A percentile compares a stretch with the other conserved stretches of the same genome.
These are phyloP conservation scores for Drosophila trapezifrons DNA, from an alignment of 1,140 invertebrate species.

Conservation along the genomic window DNA sequence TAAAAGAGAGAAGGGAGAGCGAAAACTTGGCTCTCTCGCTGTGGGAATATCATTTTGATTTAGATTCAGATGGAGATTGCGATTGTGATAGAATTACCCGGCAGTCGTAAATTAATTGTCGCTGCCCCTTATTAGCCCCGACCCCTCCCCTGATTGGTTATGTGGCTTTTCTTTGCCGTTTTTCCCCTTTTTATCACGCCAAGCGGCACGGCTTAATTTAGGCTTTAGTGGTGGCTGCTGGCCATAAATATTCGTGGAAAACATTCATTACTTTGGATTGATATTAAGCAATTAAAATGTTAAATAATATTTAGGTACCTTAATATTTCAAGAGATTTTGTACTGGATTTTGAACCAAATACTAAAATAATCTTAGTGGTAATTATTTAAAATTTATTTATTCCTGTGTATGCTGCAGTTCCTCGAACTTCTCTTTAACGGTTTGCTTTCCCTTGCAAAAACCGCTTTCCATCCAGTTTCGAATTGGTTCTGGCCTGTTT, in stretches of 20 bases:
- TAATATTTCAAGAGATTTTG: background rate
- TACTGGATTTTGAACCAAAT: too few species aligned
- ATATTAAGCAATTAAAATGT: background rate
- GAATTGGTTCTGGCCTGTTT: background rate
- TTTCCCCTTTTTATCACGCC: background rate
- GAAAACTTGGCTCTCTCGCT: background rate
- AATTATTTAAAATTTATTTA: too few species aligned
- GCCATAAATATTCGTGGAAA: slow-evolving; percentile 29
- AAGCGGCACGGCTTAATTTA: slow-evolving; percentile 24
- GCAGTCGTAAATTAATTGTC: slow-evolving; percentile 44
- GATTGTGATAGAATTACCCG: slow-evolving; percentile 44
- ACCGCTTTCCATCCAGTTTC: background rate
- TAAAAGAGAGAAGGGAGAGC: background rate
- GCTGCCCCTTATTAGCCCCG: slow-evolving; percentile 2
- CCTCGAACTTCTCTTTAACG: background rate
- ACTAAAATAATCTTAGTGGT: too few species aligned
- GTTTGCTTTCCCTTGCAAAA: background rate
- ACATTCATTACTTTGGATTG: background rate
- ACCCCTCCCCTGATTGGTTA: slow-evolving; percentile 2
- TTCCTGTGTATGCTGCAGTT: background rate
- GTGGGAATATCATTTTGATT: slow-evolving; percentile 28
- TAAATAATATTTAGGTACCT: too few species aligned
- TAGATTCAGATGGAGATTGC: slow-evolving; percentile 8
- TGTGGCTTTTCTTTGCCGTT: slow-evolving; percentile 4
- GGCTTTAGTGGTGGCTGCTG: slow-evolving; percentile 38